Evolutionary conservation across 2,797 vertebrate genomes (phyloP), one percentile per base, ranked within the genome.

Genomic region (Anableps anableps): DNA sequence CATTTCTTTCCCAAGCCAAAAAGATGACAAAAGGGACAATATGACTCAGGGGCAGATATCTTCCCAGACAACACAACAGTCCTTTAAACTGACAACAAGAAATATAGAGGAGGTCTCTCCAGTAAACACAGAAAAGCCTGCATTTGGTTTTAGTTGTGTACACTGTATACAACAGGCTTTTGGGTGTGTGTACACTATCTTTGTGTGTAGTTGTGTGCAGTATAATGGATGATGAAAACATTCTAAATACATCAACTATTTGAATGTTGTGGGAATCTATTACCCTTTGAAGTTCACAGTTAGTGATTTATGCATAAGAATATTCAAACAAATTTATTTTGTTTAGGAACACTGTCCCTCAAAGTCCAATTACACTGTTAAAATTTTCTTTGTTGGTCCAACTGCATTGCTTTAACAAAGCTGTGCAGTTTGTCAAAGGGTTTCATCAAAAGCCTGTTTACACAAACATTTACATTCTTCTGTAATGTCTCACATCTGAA

Each of bases 241-340:
- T 91, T 90, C 86, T 83, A 90, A 88, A 87, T 83, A 88, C 83
- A 78, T 85, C 90, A 94, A 94, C 93, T 90, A 93, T 93, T 88
- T 71, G 88, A 90, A 88, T 80, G 81, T 81, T 84, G 88, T 90
- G 90, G 89, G 82, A 77, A 82, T 88, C 90, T 88, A 92, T 91
- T 90, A 86, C 83, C 6, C 71, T 91, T 93, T 93, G 91, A 93
- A 92, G 92, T 94, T 89, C 62, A 80, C 82, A 89, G 86, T 89
- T 90, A 92, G 92, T 91, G 88, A 92, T 92, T 93, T 92, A 91
- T 90, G 83, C 87, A 87, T 84, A 85, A 86, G 87, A 87, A 90
- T 82, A 87, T 89, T 92, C 83, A 91, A 93, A 94, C 91, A 92
- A 91, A 89, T 86, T 68, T 79, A 82, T 91, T 88, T 92, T 91